Base-by-base conservation (phyloP, 2,113 vertebrate genomes). In the Pteruthius melanotis region DNA sequence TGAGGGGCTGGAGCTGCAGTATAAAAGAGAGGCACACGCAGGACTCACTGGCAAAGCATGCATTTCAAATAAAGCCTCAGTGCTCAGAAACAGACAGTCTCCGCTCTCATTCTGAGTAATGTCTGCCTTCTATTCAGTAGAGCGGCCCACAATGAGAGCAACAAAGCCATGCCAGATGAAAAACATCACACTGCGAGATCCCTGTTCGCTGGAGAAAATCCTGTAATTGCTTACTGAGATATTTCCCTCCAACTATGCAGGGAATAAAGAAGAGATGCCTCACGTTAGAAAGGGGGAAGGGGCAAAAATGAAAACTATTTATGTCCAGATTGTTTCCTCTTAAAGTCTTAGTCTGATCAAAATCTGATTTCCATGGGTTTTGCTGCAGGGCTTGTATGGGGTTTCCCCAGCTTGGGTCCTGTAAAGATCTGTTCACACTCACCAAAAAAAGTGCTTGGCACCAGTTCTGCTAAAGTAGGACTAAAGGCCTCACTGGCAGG, bases 121-220 rank as follows among this genome's bases (percentile, higher is more conserved):
- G 98, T 99, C 98, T 99, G 98, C 95, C 96, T 98, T 97, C 97
- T 98, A 89, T 98, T 98, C 98, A 97, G 79, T 96, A 96, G 94
- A 98, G 93, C 53, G 61, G 95, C 93, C 95, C 97, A 97, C 96
- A 97, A 97, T 97, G 86, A 98, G 96, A 98, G 97, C 94, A 98
- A 98, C 97, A 97, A 94, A 98, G 95, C 91, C 95, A 95, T 97
- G 97, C 98, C 98, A 98, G 98, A 97, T 96, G 96, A 98, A 98
- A 99, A 98, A 98, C 97, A 98, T 98, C 98, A 98, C 94, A 57
- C 66, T 97, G 78, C 75, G 96, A 97, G 98, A 97, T 97, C 87
- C 93, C 95, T 96, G 93, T 69, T 96, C 50, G 33, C 68, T 81
- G 61, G 71, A 96, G 87, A 96, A 97, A 96, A 96, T 82, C 83